Base-by-base conservation (phyloP, 2,888 invertebrate genomes). In the Lumbricus terrestris region DNA sequence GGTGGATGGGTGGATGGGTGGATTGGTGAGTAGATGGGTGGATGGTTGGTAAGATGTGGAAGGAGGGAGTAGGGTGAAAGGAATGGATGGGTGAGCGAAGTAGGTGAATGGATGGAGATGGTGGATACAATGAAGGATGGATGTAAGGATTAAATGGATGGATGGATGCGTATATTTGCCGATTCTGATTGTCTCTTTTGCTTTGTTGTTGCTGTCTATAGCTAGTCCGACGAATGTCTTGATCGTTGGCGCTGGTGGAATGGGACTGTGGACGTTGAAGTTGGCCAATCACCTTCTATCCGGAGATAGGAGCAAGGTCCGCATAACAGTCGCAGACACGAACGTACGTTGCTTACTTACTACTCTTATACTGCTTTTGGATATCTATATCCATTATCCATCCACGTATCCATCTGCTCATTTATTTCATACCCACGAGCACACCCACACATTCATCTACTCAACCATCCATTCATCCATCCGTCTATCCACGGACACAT, bases 181-280 rank as follows among this genome's bases (percentile, higher is more conserved):
- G n/a, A n/a, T 15, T 40, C 40, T 40, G 40, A 40, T 40, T 40
- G 40, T 40, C 8, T 40, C 40, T 40, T 6, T 42, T 42, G 42
- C 11, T 42, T 38, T 38, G 38, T n/a, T n/a, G n/a, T n/a, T n/a
- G n/a, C n/a, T n/a, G n/a, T n/a, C 4, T 69, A 4, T n/a, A 69
- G 85, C 13, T 85, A 6, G 20, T 34, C n/a, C n/a, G 47, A 91
- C 54, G 29, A 91, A 89, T 47, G 42, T 98, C 90, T 95, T 98
- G 92, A 97, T 98, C 91, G 98, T 98, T 35, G 98, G 98, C 23
- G 98, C 98, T 0, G 98, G 98, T 0, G 98, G 98, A 0, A 95
- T 98, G 91, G 98, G 98, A 0, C 96, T 98, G 82, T 98, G 98
- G 98, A 97, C 98, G 0, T 96, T 98, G 47, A 96, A 97, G 92